Evolutionary conservation across 2,113 vertebrate genomes (phyloP).

Genomic region (Pachycephala philippinensis): DNA sequence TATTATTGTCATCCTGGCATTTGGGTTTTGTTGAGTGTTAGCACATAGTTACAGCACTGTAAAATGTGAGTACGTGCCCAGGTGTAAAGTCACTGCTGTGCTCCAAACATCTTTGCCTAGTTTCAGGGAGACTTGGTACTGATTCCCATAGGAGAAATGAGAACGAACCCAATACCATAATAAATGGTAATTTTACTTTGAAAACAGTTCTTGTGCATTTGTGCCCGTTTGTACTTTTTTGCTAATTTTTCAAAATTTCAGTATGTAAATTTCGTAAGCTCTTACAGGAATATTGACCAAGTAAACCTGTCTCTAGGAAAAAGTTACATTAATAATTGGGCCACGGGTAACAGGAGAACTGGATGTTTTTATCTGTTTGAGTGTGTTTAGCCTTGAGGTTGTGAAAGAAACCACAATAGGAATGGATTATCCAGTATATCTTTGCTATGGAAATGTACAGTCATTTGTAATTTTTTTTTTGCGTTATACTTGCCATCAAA

Average conservation of each 20-base stretch:
- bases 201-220: background rate
- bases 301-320: conserved; percentile 6
- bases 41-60: background rate
- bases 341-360: background rate
- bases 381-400: conserved; percentile 7
- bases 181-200: background rate
- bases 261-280: background rate
- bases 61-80: background rate
- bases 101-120: background rate
- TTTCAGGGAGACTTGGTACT: background rate
- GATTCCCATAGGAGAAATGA: background rate
- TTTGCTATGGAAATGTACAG: conserved; percentile 53
- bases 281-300: background rate
- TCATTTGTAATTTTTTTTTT: conserved; percentile 4
- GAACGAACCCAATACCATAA: background rate
- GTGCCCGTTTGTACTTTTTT: background rate
- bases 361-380: background rate
- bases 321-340: background rate
- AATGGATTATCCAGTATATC: conserved; percentile 27
- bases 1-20: background rate
- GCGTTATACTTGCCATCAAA: conserved; percentile 8
- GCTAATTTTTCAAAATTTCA: background rate
- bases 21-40: background rate
- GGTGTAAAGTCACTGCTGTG: background rate
- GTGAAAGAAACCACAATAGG: background rate